These are phyloP conservation scores for Brachionus sp. DNA, from an alignment of 1,140 invertebrate genomes.

Conservation along the genomic window DNA sequence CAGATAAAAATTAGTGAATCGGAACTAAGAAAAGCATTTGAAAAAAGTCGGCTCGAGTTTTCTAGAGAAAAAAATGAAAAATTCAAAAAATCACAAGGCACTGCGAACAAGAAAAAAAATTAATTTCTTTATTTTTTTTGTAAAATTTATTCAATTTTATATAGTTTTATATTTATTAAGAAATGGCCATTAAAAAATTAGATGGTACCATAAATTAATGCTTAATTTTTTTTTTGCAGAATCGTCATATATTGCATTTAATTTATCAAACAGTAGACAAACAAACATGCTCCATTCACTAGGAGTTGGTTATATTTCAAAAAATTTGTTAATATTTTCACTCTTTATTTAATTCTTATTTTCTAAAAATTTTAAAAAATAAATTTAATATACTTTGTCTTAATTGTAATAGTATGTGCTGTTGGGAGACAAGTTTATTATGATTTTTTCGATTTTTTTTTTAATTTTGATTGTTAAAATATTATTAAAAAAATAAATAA, in stretches of 20 bases:
- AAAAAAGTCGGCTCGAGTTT: background rate
- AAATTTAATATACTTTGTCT: background rate
- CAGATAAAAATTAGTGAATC: conserved; percentile 17
- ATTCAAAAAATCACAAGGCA: background rate
- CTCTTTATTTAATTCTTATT: background rate
- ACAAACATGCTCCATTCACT: background rate
- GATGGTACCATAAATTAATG: background rate
- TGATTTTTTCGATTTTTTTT: background rate
- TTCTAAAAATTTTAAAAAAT: background rate
- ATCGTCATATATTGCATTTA: conserved; percentile 14
- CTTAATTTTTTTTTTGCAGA: background rate
- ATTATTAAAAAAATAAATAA: background rate
- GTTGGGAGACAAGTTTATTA: background rate
- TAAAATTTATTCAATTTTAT: background rate
- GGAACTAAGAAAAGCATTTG: conserved; percentile 22
- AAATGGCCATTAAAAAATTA: background rate
- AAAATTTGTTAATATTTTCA: background rate
- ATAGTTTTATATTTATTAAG: background rate
- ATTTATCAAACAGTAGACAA: conserved; percentile 1
- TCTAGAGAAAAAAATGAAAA: background rate
- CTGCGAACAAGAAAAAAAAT: background rate
- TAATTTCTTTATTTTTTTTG: background rate
- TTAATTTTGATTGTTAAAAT: background rate
- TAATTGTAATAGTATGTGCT: background rate
- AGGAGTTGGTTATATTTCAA: background rate